phyloP scores from a whole-genome alignment of 2,113 vertebrate genomes.

The Tetrao urogallus region DNA sequence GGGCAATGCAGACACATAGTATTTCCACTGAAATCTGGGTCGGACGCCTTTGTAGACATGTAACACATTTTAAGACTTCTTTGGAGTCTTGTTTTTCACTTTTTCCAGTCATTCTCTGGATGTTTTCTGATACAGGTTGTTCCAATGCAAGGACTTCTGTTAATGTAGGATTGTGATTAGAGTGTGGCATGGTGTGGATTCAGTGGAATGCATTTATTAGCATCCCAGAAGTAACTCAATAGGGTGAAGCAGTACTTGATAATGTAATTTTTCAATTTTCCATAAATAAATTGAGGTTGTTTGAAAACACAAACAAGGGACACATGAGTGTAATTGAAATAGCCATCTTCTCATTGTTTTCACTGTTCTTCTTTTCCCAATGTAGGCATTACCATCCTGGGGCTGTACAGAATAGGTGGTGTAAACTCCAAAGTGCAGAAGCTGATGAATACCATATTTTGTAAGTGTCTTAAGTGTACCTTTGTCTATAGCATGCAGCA shows the following conservation, averaged over 20 bases:
- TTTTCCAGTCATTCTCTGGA: not conserved
- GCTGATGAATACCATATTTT: constrained; percentile 93
- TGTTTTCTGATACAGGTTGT: not conserved
- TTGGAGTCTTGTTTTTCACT: not conserved
- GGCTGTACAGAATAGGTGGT: constrained; percentile 95
- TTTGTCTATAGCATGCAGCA: not conserved
- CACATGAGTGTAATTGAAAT: not conserved
- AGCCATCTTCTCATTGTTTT: not conserved
- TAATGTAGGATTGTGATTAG: not conserved
- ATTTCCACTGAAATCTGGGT: not conserved
- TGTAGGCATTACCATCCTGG: constrained; percentile 91
- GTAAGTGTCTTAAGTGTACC: constrained; percentile 75
- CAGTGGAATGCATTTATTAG: not conserved
- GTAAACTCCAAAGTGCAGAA: constrained; percentile 99
- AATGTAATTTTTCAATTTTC: not conserved
- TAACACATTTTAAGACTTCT: not conserved
- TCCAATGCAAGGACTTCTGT: not conserved
- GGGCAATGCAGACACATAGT: not conserved
- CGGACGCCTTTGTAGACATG: not conserved
- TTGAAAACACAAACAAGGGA: not conserved
- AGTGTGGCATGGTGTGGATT: not conserved
- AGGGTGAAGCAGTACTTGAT: not conserved
- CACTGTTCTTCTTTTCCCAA: not conserved
- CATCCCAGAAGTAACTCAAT: not conserved
- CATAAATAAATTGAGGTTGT: not conserved